Evolutionary conservation across 1,140 invertebrate species (phyloP), one percentile per base, ranked within the genome.

Genomic region (Physella acuta): DNA sequence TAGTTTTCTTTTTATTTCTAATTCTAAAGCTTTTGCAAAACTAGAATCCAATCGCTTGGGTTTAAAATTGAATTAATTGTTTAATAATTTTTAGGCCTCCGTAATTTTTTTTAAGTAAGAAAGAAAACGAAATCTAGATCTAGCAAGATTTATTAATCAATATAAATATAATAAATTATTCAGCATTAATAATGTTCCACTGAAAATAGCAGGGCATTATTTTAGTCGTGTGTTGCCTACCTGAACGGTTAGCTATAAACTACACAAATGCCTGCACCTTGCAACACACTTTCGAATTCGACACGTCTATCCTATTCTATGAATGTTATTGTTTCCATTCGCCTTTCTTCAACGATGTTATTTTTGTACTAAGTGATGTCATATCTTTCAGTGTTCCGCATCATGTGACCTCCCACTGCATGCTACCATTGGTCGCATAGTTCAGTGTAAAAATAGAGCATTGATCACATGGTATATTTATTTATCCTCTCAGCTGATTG

Each of bases 401-500:
- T 62, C 60, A 62, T 26, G 28, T 44, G 37, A 62, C 60, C 34
- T 34, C 17, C 8, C 17, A 39, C 11, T 14, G 1, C 5, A 24
- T 5, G 2, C n/a, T n/a, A 17, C 44, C 28, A 33, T 34, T 24
- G 36, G 60, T 24, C 2, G 28, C n/a, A 58, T 58, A 30, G 53
- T 30, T 24, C n/a, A 20, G n/a, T 33, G 30, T 58, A 58, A 58
- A 58, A 58, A 34, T 58, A 58, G 5, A 5, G 16, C 14, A 5
- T 2, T 39, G n/a, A 30, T 62, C 60, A 62, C 37, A 24, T 62
- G 60, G 44, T 24, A 3, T 14, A 4, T 39, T 3, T 62, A 37
- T 62, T 62, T 62, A 62, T 62, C 26, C 36, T 2, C 60, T 20
- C 60, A 62, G 60, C 36, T 62, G 60, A 58, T 24, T 44, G n/a